Evolutionary conservation across 2,113 vertebrate genomes (phyloP).

Genomic region (Pimephales promelas): DNA sequence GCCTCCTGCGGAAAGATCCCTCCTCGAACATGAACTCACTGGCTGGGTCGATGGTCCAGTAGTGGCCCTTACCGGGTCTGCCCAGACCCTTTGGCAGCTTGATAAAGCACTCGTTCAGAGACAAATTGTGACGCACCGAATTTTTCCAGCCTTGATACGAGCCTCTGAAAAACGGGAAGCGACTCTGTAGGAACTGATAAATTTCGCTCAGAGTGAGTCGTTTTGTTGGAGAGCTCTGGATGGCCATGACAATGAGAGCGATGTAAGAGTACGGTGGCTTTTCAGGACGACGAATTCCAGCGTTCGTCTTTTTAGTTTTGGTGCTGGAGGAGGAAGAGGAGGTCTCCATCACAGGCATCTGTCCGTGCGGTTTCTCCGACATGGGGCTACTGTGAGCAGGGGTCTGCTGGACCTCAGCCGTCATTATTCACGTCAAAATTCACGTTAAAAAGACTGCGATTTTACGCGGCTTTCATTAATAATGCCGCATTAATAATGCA

Average conservation of each 20-base stretch:
- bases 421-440: slow-evolving; percentile 77
- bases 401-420: slow-evolving; percentile 92
- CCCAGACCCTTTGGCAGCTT: slow-evolving; percentile 96
- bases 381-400: slow-evolving; percentile 88
- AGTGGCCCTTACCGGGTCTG: slow-evolving; percentile 95
- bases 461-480: slow-evolving; percentile 9
- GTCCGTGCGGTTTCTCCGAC: slow-evolving; percentile 79
- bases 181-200: slow-evolving; percentile 95
- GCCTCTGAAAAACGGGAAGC: slow-evolving; percentile 96
- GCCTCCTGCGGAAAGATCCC: slow-evolving; percentile 93
- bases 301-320: slow-evolving; percentile 93
- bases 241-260: slow-evolving; percentile 97
- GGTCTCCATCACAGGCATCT: slow-evolving; percentile 86
- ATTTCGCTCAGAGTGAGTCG: slow-evolving; percentile 97
- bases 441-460: not conserved
- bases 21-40: slow-evolving; percentile 99
- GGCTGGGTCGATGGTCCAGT: slow-evolving; percentile 99
- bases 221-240: slow-evolving; percentile 96
- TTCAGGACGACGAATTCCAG: slow-evolving; percentile 93
- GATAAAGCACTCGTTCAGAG: slow-evolving; percentile 97
- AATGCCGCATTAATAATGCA: not conserved
- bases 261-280: slow-evolving; percentile 98
- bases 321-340: slow-evolving; percentile 82
- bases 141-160: slow-evolving; percentile 99
- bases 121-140: slow-evolving; percentile 98